Base-by-base conservation (phyloP, 2,113 vertebrate species). In the Aphyosemion australe region DNA sequence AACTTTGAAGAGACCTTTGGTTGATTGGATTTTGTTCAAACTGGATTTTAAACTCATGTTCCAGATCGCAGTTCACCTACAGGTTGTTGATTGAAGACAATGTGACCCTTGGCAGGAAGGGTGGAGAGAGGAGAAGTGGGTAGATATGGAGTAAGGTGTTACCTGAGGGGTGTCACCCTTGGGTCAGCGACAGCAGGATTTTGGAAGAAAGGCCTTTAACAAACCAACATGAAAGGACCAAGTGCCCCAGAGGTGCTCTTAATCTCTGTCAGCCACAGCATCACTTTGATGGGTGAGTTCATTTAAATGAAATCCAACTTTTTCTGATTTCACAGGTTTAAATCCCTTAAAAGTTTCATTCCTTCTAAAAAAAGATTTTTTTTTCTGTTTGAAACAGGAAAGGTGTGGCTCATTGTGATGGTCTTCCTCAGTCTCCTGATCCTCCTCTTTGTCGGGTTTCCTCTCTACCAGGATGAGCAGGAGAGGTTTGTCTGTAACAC, bases 401-500 rank as follows among this genome's bases (percentile, higher is more conserved):
- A 97, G 82, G 73, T 95, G 57, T 99, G 97, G 97, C 78, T 99
- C 18, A 49, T 94, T 12, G 14, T 96, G 65, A 86, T 87, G 48
- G 6, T 97, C 3, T 85, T 97, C 75, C 87, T 98, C 45, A 87
- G 95, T 12, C 39, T 96, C 82, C 82, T 88, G 57, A 86, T 96
- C 74, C 84, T 97, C 4, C 78, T 97, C 45, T 59, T 96, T 8
- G 97, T 95, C 0, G 97, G 95, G 9, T 95, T 93, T 8, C 95
- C 96, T 0, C 92, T 99, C 12, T 98, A 96, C 87, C 94, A 92
- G 68, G 97, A 99, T 0, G 97, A 99, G 82, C 96, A 97, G 88
- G 95, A 98, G 65, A 84, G 93, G 41, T 99, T 99, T 1, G 78
- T 97, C 50, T 99, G 97, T 55, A 98, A 99, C 84, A 98, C 97